Base-by-base conservation (phyloP, 2,113 vertebrate genomes). In the Tragelaphus buxtoni region DNA sequence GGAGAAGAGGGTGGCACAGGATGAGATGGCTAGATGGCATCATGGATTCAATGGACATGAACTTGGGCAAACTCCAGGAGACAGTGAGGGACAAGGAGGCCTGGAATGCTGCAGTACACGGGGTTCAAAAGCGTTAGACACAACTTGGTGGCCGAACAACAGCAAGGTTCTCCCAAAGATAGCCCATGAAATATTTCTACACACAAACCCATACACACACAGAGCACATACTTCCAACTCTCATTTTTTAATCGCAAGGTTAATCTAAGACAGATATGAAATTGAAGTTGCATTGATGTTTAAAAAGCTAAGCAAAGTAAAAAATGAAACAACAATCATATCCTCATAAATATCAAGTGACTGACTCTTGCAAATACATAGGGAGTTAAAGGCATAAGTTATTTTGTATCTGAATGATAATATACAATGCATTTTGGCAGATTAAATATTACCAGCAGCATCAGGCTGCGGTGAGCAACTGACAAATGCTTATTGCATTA, bases 371-470 rank as follows among this genome's bases (percentile, higher is more conserved):
- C 28, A 95, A 91, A 96, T 69, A 28, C 79, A 89, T 4, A 92
- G 47, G 49, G 77, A 97, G 53, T 96, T 91, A 51, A 5, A 97
- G 77, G 13, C 85, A 95, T 97, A 97, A 96, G 95, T 97, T 91
- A 88, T 89, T 96, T 94, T 94, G 85, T 81, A 91, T 91, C 47
- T 58, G 91, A 93, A 92, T 95, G 84, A 87, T 86, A 96, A 97
- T 84, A 91, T 49, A 95, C 79, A 97, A 94, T 87, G 35, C 0
- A 2, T 65, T 95, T 69, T 88, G 92, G 56, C 85, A 97, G 91
- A 97, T 91, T 96, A 96, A 95, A 98, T 95, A 96, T 95, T 95
- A 91, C 95, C 69, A 58, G 61, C 47, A 95, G 45, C 49, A 96
- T 83, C 81, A 35, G 5, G 85, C 63, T 93, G 63, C 81, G n/a